Conservation (phyloP, 2,797 vertebrate species). For the Eremophila alpestris region DNA sequence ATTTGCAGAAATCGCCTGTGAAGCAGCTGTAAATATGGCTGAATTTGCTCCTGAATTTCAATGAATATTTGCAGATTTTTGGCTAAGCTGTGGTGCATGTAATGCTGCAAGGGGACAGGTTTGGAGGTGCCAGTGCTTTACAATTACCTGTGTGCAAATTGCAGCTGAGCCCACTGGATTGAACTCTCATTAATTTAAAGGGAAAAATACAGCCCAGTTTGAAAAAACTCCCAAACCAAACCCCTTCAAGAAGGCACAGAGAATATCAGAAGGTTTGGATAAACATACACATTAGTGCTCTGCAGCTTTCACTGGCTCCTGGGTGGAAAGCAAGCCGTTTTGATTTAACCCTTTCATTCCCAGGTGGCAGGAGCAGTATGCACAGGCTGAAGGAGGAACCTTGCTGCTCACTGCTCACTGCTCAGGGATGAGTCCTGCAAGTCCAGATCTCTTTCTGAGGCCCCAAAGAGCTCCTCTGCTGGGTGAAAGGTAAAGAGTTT, state of each 20-base stretch:
- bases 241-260: neutral
- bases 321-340: neutral
- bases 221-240: neutral
- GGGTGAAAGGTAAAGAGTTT: neutral
- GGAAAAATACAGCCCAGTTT: neutral
- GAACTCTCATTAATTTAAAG: neutral
- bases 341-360: neutral
- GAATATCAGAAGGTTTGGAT: neutral
- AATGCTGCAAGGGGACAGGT: neutral
- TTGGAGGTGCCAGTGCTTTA: neutral
- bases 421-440: neutral
- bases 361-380: neutral
- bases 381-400: neutral
- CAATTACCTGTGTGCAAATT: neutral
- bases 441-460: accelerated
- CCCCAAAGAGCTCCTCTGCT: neutral
- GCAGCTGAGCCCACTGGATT: neutral
- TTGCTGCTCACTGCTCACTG: neutral
- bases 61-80: neutral
- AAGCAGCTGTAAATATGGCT: neutral
- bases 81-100: neutral
- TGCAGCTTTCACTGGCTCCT: neutral
- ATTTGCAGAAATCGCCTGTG: slow-evolving; percentile 1
- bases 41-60: neutral
- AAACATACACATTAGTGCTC: neutral